Evolutionary conservation across 2,888 invertebrate species (phyloP), one percentile per base, ranked within the genome.

Genomic region (Lepidochrysops patricia): DNA sequence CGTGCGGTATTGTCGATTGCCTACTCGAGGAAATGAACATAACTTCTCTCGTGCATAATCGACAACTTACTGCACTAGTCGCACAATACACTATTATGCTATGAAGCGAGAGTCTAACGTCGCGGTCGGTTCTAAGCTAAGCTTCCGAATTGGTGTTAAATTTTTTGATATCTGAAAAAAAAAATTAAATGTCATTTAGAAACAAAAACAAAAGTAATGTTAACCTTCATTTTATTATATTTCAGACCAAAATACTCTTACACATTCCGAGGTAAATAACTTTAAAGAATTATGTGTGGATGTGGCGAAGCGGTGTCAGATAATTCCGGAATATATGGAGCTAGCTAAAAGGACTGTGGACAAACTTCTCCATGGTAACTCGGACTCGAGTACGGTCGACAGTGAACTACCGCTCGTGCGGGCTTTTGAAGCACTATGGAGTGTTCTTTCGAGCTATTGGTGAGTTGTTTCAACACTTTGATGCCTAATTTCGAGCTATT

Each of bases 321-420:
- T 89, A 15, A 87, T 89, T 32, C 88, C 88, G 0, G 88, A 88
- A 57, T 89, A 89, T 63, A 85, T 89, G 88, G 79, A 81, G 61
- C 65, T 87, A 1, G 89, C 88, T 0, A 87, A 86, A 65, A 59
- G 68, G 9, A 84, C 86, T 0, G 82, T 84, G 4, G 82, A 80
- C 57, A 67, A 76, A 9, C 65, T 89, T 2, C 61, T 70, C 60
- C 66, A 72, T 15, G 68, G 64, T 1, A 4, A 4, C 54, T 15
- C 32, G 19, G 54, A 29, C 9, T 9, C 48, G 6, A 29, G 6
- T 3, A 9, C 19, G 1, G 37, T 7, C 6, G 43, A 23, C 7
- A 43, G 37, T 5, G 54, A 32, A 12, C 1, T 15, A 9, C 29
- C 68, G 1, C 77, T 85, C 1, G 78, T 84, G 0, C 78, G 82